These are phyloP conservation scores for Leptonema lineaticorne DNA, from an alignment of 1,140 invertebrate genomes.

Conservation along the genomic window DNA sequence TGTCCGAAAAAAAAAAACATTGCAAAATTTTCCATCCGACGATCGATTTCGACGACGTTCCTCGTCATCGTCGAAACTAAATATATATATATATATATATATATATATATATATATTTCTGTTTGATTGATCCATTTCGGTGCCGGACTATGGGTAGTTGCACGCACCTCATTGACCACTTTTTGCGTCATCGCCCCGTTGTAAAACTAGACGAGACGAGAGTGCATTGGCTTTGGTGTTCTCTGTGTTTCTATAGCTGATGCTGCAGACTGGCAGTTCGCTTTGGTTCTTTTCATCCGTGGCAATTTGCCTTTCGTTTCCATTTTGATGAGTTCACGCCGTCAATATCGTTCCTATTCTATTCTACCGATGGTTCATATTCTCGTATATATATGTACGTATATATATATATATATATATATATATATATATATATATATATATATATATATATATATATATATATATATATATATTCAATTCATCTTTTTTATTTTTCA, in stretches of 20 bases:
- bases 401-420: background rate
- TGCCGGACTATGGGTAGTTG: too few relatives aligned
- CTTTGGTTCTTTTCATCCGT: background rate
- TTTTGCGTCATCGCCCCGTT: background rate
- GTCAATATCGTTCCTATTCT: background rate
- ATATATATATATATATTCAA: too few relatives aligned
- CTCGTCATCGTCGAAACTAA: background rate
- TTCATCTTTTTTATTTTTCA: too few relatives aligned
- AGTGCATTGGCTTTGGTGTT: conserved; percentile 4
- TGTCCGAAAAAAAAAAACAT: too few relatives aligned
- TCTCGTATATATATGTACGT: background rate
- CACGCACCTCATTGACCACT: background rate
- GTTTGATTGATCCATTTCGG: conserved; percentile 5
- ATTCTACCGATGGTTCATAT: background rate
- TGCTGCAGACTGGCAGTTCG: too few relatives aligned
- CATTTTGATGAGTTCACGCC: conserved; percentile 10
- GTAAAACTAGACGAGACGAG: background rate
- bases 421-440: too few relatives aligned
- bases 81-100: background rate
- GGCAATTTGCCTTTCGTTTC: conserved; percentile 27
- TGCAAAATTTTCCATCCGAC: too few relatives aligned
- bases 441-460: too few relatives aligned
- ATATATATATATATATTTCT: background rate
- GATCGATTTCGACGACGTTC: background rate
- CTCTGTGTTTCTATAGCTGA: too few relatives aligned